A percentile compares a stretch with the other conserved stretches of the same genome.
Evolutionary conservation across 1,140 invertebrate species (phyloP).

Genomic region (Bombus huntii): DNA sequence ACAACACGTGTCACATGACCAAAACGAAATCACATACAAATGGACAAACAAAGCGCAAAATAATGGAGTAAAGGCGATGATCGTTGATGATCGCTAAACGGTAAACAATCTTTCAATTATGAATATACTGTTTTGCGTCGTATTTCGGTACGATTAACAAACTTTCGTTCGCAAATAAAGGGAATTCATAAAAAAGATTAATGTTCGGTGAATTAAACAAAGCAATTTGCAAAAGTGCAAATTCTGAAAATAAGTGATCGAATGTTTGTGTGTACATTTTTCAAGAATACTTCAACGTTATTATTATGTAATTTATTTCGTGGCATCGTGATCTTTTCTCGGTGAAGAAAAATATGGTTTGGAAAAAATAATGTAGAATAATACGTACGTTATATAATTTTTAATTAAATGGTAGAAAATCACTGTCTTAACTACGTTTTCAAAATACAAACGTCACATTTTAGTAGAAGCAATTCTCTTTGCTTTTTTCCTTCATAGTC

Average conservation of each 20-base stretch:
- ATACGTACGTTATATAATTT: too few species aligned
- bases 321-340: not conserved
- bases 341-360: not conserved
- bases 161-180: not conserved
- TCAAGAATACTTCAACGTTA: too few species aligned
- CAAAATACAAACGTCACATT: not conserved
- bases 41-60: not conserved
- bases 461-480: not conserved
- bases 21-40: conserved; percentile 43
- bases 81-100: not conserved
- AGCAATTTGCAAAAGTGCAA: too few species aligned
- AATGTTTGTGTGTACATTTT: not conserved
- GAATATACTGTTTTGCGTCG: not conserved
- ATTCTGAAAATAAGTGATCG: not conserved
- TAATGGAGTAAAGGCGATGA: not conserved
- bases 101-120: not conserved
- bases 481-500: not conserved
- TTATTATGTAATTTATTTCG: not conserved
- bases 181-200: too few species aligned
- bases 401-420: too few species aligned
- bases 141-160: not conserved
- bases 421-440: not conserved
- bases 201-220: too few species aligned
- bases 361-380: not conserved
- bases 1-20: conserved; percentile 34